These are phyloP conservation scores for Philereme vetulata DNA, from an alignment of 2,888 invertebrate species.

Conservation along the genomic window DNA sequence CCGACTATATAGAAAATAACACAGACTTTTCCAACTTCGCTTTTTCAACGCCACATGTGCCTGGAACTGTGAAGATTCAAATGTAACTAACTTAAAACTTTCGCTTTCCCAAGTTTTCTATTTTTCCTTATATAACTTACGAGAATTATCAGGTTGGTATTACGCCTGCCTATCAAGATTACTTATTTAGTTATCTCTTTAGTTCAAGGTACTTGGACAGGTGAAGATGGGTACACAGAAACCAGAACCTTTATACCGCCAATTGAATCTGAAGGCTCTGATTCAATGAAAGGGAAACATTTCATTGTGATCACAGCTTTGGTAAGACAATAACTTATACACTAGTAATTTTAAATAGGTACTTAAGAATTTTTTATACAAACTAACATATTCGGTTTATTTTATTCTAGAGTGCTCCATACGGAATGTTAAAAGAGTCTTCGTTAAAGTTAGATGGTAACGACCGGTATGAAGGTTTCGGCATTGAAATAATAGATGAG, in stretches of 20 bases:
- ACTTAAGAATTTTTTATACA: too few species aligned
- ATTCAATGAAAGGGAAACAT: slow-evolving; percentile 84
- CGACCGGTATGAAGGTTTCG: slow-evolving; percentile 93
- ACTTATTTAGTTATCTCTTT: slow-evolving; percentile 2
- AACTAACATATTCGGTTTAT: neutral
- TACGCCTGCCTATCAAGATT: too few species aligned
- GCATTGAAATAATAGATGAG: slow-evolving; percentile 93
- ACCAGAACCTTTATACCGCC: slow-evolving; percentile 71
- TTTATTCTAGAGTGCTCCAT: slow-evolving; percentile 90
- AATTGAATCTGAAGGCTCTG: slow-evolving; percentile 77
- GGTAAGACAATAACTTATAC: slow-evolving; percentile 63
- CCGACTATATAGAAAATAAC: too few species aligned
- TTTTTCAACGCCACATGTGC: too few species aligned
- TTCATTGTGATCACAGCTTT: slow-evolving; percentile 85
- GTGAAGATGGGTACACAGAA: slow-evolving; percentile 84
- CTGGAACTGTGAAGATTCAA: too few species aligned
- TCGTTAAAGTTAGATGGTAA: slow-evolving; percentile 88
- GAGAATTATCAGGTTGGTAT: too few species aligned
- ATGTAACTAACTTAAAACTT: too few species aligned
- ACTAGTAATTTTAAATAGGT: too few species aligned
- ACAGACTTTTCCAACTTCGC: too few species aligned
- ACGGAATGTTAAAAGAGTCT: slow-evolving; percentile 92
- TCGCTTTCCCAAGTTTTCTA: too few species aligned
- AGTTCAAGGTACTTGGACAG: slow-evolving; percentile 85
- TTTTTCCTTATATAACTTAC: too few species aligned